These are phyloP conservation scores for Drosophila testacea DNA, from an alignment of 2,888 invertebrate species.

Conservation along the genomic window DNA sequence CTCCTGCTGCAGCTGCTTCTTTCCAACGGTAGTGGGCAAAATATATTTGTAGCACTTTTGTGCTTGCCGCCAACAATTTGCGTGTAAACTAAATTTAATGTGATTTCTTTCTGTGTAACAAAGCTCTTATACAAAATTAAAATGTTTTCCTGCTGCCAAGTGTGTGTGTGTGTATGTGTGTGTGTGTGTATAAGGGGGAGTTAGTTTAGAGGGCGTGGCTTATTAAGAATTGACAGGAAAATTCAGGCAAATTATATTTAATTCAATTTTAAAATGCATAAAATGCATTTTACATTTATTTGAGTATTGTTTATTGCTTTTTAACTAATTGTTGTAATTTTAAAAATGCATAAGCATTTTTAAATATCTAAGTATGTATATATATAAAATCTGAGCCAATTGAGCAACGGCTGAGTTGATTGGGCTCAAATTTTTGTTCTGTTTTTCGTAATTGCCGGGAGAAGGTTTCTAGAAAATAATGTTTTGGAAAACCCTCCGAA, in stretches of 20 bases:
- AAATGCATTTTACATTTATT: background rate
- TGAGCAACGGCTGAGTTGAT: too few relatives aligned
- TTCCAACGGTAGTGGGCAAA: slow-evolving; percentile 21
- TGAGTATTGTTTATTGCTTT: background rate
- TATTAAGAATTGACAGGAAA: slow-evolving; percentile 31
- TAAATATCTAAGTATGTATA: too few relatives aligned
- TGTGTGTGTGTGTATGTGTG: background rate
- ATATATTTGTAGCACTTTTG: slow-evolving; percentile 41
- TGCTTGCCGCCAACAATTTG: slow-evolving; percentile 36
- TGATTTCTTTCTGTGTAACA: slow-evolving; percentile 13
- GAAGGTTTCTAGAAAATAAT: too few relatives aligned
- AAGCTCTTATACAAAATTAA: slow-evolving; percentile 35
- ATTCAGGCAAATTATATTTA: slow-evolving; percentile 11
- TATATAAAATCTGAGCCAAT: too few relatives aligned
- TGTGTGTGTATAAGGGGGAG: background rate
- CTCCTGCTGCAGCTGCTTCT: background rate
- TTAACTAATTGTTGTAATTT: background rate
- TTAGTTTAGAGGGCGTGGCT: slow-evolving; percentile 22
- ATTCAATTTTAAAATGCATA: background rate
- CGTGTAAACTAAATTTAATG: slow-evolving; percentile 43
- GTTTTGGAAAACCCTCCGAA: too few relatives aligned
- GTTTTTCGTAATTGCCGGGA: too few relatives aligned
- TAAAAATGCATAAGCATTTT: too few relatives aligned
- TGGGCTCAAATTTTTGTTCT: too few relatives aligned
- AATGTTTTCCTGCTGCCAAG: slow-evolving; percentile 11